Percentiles rank a stretch among this genome's conserved stretches.
phyloP scores from a whole-genome alignment of 2,797 vertebrate species.

The Oreonectes daqikongensis region DNA sequence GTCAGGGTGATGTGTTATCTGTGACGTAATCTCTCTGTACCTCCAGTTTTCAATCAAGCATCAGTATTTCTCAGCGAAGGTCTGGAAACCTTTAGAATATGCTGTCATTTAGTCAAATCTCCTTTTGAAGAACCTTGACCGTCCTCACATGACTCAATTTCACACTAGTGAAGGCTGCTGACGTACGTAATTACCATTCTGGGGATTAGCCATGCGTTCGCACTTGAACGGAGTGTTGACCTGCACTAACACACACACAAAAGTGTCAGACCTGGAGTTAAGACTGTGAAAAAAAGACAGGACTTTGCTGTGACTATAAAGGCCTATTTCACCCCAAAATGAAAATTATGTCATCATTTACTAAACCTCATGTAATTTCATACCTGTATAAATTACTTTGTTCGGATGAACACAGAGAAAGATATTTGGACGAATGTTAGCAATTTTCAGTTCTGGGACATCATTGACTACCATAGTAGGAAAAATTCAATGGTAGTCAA shows the following conservation, averaged over 20 bases:
- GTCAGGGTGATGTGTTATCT: neutral
- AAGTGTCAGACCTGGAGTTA: slow-evolving; percentile 25
- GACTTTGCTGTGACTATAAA: slow-evolving; percentile 43
- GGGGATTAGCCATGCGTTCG: slow-evolving; percentile 63
- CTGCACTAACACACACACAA: slow-evolving; percentile 19
- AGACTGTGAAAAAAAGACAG: slow-evolving; percentile 41
- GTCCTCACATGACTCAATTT: slow-evolving; percentile 64
- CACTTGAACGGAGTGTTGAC: slow-evolving; percentile 61
- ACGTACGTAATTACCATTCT: slow-evolving; percentile 61
- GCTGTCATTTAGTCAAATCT: slow-evolving; percentile 60
- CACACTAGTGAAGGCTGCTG: slow-evolving; percentile 61
- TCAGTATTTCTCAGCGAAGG: slow-evolving; percentile 1
- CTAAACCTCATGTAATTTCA: too few relatives aligned
- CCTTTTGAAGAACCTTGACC: slow-evolving; percentile 62
- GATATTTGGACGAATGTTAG: too few relatives aligned
- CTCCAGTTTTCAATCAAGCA: neutral
- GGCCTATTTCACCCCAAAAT: too few relatives aligned
- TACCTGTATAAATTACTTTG: too few relatives aligned
- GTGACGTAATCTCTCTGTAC: slow-evolving; percentile 7
- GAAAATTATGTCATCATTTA: too few relatives aligned
- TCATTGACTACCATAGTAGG: too few relatives aligned
- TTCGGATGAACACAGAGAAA: too few relatives aligned
- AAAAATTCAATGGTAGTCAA: too few relatives aligned
- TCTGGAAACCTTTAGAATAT: slow-evolving; percentile 46
- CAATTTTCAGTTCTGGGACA: too few relatives aligned